Conservation (phyloP, 2,797 vertebrate species). For the Pseudopleuronectes americanus region DNA sequence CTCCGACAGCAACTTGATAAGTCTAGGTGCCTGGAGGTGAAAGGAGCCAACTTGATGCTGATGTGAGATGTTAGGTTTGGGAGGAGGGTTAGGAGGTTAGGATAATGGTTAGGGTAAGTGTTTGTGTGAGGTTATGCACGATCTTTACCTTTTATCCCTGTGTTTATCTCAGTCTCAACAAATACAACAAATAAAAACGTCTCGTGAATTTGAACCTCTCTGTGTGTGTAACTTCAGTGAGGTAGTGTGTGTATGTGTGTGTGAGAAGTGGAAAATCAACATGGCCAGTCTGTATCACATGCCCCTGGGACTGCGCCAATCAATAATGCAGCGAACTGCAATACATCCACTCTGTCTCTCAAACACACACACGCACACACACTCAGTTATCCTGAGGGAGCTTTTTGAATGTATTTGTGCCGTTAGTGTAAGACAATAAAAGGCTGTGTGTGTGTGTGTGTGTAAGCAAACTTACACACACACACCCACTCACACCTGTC, state of each 20-base stretch:
- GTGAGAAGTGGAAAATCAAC: conserved; percentile 63
- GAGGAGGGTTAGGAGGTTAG: too few species aligned
- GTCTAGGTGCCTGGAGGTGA: conserved; percentile 39
- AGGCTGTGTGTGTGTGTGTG: conserved; percentile 8
- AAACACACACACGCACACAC: neutral
- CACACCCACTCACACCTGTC: conserved; percentile 15
- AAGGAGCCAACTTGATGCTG: conserved; percentile 2
- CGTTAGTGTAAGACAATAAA: conserved; percentile 9
- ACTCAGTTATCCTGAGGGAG: neutral
- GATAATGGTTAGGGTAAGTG: neutral
- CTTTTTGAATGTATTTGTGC: conserved; percentile 13
- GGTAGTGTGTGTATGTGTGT: neutral
- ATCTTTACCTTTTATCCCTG: too few species aligned
- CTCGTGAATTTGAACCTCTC: conserved; percentile 30
- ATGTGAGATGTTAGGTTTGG: neutral
- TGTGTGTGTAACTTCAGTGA: conserved; percentile 7
- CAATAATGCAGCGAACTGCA: conserved; percentile 74
- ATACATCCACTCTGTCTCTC: conserved; percentile 34
- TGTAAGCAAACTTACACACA: too few species aligned
- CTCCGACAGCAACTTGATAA: conserved; percentile 41
- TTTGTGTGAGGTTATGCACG: neutral
- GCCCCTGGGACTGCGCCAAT: conserved; percentile 56
- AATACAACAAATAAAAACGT: conserved; percentile 4
- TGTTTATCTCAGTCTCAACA: neutral
- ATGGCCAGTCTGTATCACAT: conserved; percentile 62